phyloP scores from a whole-genome alignment of 2,888 invertebrate genomes.

The Cataglyphis altisquamis region DNA sequence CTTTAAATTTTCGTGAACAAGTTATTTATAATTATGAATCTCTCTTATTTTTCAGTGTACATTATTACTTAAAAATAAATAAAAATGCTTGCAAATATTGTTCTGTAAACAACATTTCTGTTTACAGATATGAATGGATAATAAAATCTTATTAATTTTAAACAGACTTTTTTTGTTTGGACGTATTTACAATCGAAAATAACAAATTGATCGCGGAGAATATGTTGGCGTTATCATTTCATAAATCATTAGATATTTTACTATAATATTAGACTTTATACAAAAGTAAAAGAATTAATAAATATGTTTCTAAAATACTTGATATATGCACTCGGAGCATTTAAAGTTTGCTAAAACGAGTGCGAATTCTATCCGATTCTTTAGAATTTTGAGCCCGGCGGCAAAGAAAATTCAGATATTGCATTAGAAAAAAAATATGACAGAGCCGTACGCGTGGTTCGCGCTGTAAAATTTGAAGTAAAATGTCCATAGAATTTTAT shows the following conservation, averaged over 20 bases:
- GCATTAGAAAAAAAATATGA: constrained; percentile 23
- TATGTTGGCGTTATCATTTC: not conserved
- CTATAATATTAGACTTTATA: not conserved
- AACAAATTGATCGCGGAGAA: not conserved
- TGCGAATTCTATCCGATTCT: not conserved
- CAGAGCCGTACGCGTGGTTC: not conserved
- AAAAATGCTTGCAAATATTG: not conserved
- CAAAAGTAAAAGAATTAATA: constrained; percentile 10
- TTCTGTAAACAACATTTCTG: not conserved
- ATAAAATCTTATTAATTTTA: not conserved
- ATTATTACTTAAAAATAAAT: not conserved
- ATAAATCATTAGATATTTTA: not conserved
- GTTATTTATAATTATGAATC: not conserved
- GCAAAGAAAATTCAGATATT: constrained; percentile 30
- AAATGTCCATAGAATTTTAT: constrained; percentile 26
- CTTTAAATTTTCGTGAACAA: not conserved
- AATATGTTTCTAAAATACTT: not conserved
- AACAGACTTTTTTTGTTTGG: not conserved
- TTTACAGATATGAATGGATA: not conserved
- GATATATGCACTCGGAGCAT: not conserved
- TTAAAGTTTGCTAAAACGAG: not conserved
- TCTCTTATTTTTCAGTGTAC: not conserved
- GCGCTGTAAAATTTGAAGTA: constrained; percentile 25
- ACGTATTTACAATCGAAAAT: not conserved
- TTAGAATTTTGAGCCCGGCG: constrained; percentile 2